Base-by-base conservation (phyloP, 2,113 vertebrate genomes). In the Nothocercus nigrocapillus region DNA sequence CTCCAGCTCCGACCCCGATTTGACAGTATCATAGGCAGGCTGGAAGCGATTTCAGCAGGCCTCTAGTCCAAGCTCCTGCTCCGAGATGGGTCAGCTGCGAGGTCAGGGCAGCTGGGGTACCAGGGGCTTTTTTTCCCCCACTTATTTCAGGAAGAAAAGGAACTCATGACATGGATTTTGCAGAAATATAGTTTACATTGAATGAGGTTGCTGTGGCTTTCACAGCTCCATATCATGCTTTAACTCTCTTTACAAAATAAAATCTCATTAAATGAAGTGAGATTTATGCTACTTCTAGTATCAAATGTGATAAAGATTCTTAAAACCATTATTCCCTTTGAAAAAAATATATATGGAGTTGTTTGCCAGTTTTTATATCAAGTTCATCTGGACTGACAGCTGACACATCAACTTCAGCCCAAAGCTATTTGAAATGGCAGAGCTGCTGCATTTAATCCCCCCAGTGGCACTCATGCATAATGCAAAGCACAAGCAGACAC, bases 361-460 rank as follows among this genome's bases (percentile, higher is more conserved):
- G 16, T 16, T 83, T 88, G 62, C 56, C n/a, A 42, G 28, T 73
- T 77, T 85, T 78, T 54, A 67, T 47, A 73, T 28, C 44, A 81
- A 72, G 58, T 83, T 92, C 76, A 97, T 92, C 56, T 79, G 88
- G 93, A 96, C 80, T 94, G 95, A 95, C 94, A 96, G 80, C 80
- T 90, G 90, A 97, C 95, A 96, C 80, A 91, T 96, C 90, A 94
- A 53, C 77, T 96, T 95, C 83, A 90, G 69, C 58, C 22, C 73
- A 86, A 56, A 86, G 76, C 80, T 90, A 96, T 94, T 15, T 86
- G 94, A 96, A 94, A 88, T 90, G 95, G 80, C 94, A 97, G 91
- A 95, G 72, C 72, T 90, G 73, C 82, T 88, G 53, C 58, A 76
- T 66, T 91, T 97, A 96, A 96, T 93, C 83, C 73, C 47, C 32